These are phyloP conservation scores for Takifugu rubripes DNA, from an alignment of 2,797 vertebrate genomes.

Conservation along the genomic window DNA sequence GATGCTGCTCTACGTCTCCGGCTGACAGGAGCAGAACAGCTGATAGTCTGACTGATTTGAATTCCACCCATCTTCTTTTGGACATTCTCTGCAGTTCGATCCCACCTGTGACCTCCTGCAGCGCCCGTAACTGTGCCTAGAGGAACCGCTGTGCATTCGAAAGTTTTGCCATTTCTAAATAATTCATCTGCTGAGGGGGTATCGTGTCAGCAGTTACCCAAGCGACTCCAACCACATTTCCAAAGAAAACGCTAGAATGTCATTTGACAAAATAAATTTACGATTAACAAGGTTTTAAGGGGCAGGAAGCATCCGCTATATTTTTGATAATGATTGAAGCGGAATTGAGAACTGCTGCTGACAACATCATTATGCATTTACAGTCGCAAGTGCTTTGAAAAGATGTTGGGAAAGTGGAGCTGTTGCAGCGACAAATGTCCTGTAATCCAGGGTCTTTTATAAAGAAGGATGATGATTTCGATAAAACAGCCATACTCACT, in stretches of 20 bases:
- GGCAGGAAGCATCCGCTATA: neutral
- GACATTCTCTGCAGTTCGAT: slow-evolving; percentile 72
- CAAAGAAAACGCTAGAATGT: slow-evolving; percentile 19
- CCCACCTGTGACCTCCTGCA: slow-evolving; percentile 35
- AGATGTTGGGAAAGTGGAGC: slow-evolving; percentile 10
- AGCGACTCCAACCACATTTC: slow-evolving; percentile 59
- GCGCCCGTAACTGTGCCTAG: slow-evolving; percentile 33
- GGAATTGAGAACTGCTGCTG: neutral
- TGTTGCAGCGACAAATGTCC: slow-evolving; percentile 9
- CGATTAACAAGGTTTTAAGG: neutral
- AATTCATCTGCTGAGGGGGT: slow-evolving; percentile 81
- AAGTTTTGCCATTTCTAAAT: slow-evolving; percentile 78
- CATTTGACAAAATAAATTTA: neutral
- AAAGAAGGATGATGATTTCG: slow-evolving; percentile 1
- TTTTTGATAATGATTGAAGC: too few relatives aligned
- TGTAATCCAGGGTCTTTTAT: neutral
- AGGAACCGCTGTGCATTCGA: slow-evolving; percentile 55
- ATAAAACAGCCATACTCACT: slow-evolving; percentile 9
- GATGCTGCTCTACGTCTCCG: slow-evolving; percentile 69
- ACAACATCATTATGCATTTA: slow-evolving; percentile 30
- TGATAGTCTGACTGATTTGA: slow-evolving; percentile 87
- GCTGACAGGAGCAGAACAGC: slow-evolving; percentile 75
- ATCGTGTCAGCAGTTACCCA: slow-evolving; percentile 77
- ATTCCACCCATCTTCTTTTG: slow-evolving; percentile 81
- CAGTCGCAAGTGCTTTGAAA: slow-evolving; percentile 1